A percentile compares a stretch with the other conserved stretches of the same genome.
phyloP scores from a whole-genome alignment of 2,797 vertebrate genomes.

The Schizopygopsis malacanthus region DNA sequence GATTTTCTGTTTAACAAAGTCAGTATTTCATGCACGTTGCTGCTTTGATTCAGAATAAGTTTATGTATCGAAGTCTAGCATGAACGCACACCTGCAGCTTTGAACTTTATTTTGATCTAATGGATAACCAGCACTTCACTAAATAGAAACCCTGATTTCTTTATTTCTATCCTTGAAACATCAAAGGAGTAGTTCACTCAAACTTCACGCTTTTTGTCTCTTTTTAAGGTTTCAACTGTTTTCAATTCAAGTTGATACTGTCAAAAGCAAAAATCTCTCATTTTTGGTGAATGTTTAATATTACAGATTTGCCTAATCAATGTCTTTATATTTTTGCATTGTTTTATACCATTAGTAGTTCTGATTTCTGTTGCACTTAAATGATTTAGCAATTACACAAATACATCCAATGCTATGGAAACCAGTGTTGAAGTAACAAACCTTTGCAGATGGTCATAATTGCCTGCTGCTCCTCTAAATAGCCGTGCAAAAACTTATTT shows the following conservation, averaged over 20 bases:
- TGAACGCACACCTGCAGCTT: neutral
- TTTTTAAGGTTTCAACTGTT: neutral
- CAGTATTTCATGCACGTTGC: slow-evolving; percentile 24
- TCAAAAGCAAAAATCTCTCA: neutral
- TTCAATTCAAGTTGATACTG: neutral
- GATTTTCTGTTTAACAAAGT: neutral
- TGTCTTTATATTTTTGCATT: neutral
- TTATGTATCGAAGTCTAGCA: neutral
- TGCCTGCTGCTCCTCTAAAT: slow-evolving; percentile 3
- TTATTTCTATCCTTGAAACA: neutral
- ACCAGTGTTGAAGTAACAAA: neutral
- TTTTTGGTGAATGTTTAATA: neutral
- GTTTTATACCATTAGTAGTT: neutral
- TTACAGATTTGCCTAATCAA: neutral
- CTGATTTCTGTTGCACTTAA: neutral
- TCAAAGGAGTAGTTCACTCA: neutral
- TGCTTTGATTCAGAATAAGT: neutral
- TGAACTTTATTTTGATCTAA: neutral
- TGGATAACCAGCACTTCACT: neutral
- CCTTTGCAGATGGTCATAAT: neutral
- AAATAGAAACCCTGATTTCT: neutral
- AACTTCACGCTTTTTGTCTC: neutral
- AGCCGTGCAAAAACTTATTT: neutral
- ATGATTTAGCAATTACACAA: neutral
- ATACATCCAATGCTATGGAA: neutral